Conservation (phyloP, 2,888 invertebrate species). For the Adelognathus sp. region DNA sequence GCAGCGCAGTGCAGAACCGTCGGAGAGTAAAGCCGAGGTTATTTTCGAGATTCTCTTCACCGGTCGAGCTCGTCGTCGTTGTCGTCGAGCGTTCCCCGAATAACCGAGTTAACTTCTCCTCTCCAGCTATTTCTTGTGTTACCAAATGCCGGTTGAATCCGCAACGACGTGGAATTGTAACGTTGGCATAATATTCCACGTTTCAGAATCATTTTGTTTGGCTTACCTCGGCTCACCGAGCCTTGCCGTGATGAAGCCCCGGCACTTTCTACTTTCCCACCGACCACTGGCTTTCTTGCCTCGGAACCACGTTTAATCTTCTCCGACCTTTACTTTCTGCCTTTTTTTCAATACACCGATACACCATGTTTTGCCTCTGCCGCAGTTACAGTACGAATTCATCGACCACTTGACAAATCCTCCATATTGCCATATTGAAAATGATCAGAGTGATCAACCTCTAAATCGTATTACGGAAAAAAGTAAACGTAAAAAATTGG, state of each 20-base stretch:
- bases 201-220: background rate
- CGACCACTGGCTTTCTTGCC: background rate
- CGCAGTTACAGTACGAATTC: too few relatives aligned
- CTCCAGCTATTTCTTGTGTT: background rate
- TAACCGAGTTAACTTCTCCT: conserved; percentile 1
- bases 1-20: background rate
- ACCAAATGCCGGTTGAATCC: background rate
- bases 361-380: too few relatives aligned
- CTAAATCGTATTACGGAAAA: too few relatives aligned
- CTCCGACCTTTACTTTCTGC: background rate
- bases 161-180: background rate
- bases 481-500: too few relatives aligned
- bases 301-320: background rate
- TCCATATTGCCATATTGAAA: too few relatives aligned
- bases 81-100: conserved; percentile 6
- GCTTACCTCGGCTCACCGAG: background rate
- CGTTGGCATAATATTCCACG: background rate
- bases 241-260: background rate
- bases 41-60: conserved; percentile 1
- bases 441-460: too few relatives aligned
- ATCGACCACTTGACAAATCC: too few relatives aligned
- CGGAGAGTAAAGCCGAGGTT: background rate
- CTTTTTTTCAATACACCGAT: too few relatives aligned
- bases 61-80: background rate
- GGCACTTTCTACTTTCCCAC: background rate